Conservation (phyloP, 2,113 vertebrate species). For the Micronycteris hirsuta region DNA sequence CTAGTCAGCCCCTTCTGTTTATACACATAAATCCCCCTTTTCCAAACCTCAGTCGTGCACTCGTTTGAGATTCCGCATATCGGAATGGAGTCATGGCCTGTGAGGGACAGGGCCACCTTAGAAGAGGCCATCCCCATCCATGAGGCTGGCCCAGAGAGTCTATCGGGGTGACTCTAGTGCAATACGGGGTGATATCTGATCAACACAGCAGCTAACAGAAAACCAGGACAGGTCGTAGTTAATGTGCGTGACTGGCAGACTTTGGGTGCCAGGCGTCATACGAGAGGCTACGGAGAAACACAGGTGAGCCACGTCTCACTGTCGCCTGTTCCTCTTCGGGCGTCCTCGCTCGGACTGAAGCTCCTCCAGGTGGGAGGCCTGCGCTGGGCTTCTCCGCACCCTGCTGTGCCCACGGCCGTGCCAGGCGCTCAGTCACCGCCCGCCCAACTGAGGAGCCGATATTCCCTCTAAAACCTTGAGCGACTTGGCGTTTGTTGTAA, state of each 20-base stretch:
- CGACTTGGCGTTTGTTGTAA: background rate
- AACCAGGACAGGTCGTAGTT: background rate
- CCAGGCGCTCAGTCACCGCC: background rate
- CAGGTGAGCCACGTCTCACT: background rate
- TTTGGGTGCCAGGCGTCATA: background rate
- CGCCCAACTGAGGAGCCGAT: background rate
- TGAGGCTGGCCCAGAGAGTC: background rate
- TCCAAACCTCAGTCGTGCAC: background rate
- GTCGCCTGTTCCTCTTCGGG: background rate
- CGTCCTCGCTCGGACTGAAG: fast-evolving
- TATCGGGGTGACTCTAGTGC: background rate
- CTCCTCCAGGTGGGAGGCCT: background rate
- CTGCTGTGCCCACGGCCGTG: too few species aligned
- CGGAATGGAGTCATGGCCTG: background rate
- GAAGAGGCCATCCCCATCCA: background rate
- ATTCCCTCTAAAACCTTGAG: background rate
- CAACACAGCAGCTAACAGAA: background rate
- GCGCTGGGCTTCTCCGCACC: background rate
- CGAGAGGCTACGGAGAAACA: background rate
- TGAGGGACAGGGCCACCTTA: background rate
- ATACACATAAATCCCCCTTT: background rate
- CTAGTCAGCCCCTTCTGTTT: background rate
- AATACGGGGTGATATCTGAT: background rate
- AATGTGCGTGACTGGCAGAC: background rate
- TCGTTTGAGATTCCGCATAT: background rate